Evolutionary conservation across 2,113 vertebrate genomes (phyloP).

Genomic region (Pholis gunnellus): DNA sequence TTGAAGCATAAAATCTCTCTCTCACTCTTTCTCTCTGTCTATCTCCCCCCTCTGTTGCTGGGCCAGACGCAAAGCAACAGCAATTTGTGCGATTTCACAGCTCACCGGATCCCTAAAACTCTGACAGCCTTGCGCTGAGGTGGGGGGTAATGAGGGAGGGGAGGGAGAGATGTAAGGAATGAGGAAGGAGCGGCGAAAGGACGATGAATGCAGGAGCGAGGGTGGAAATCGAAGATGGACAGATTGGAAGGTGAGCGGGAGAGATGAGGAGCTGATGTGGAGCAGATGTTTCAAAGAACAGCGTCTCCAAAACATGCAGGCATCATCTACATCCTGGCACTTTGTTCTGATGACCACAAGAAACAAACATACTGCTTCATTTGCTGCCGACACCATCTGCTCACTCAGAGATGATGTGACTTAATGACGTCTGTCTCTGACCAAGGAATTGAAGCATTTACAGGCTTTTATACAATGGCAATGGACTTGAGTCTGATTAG

Average conservation of each 20-base stretch:
- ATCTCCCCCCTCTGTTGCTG: constrained; percentile 71
- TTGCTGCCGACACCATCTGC: not conserved
- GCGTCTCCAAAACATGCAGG: not conserved
- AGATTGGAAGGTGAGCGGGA: constrained; percentile 20
- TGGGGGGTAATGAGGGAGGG: constrained; percentile 52
- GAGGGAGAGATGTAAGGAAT: constrained; percentile 41
- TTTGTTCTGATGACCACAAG: not conserved
- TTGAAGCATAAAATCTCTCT: constrained; percentile 85
- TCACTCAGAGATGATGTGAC: not conserved
- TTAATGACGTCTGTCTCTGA: not conserved
- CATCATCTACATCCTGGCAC: not conserved
- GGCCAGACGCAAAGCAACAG: constrained; percentile 83
- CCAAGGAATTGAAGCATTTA: not conserved
- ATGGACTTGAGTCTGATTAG: not conserved
- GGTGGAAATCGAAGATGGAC: constrained; percentile 43
- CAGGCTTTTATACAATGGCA: no score
- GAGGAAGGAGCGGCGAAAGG: constrained; percentile 7
- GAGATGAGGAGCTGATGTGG: constrained; percentile 34
- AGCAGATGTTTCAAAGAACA: not conserved
- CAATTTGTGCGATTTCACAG: constrained; percentile 90
- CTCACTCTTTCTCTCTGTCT: constrained; percentile 49
- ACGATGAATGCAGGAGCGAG: constrained; percentile 30
- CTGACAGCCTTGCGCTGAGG: constrained; percentile 81
- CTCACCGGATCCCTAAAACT: constrained; percentile 81
- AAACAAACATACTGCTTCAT: not conserved